Percentiles rank a stretch among this genome's conserved stretches.
phyloP scores from a whole-genome alignment of 2,113 vertebrate species.

The Dipodomys merriami region DNA sequence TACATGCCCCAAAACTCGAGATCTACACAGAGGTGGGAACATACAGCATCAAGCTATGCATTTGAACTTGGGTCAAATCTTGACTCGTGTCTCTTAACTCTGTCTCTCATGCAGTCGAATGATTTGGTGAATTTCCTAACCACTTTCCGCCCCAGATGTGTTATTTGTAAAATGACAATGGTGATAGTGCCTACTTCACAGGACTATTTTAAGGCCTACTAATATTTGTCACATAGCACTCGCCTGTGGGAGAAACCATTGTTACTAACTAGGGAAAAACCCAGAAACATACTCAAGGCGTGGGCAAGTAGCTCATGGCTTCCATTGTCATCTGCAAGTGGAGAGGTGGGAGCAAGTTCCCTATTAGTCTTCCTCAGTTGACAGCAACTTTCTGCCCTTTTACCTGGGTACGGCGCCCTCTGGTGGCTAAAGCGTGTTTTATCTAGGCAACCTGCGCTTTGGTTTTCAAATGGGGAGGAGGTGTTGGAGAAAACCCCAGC shows the following conservation, averaged over 20 bases:
- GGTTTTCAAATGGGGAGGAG: background rate
- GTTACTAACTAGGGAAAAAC: background rate
- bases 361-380: background rate
- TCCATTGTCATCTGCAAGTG: background rate
- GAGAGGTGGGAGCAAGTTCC: background rate
- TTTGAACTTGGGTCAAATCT: background rate
- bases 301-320: background rate
- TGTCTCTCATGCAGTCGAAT: background rate
- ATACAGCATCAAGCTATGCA: background rate
- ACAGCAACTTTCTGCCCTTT: background rate
- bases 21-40: background rate
- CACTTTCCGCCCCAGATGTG: background rate
- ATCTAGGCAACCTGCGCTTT: background rate
- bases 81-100: background rate
- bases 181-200: background rate
- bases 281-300: background rate
- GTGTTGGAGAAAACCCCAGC: background rate
- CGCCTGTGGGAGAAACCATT: background rate
- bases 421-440: background rate
- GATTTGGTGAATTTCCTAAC: background rate
- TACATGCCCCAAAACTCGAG: background rate
- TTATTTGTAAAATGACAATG: slow-evolving; percentile 13
- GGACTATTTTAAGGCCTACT: background rate
- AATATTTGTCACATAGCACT: background rate
- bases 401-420: slow-evolving; percentile 12